Evolutionary conservation across 1,140 invertebrate genomes (phyloP), one percentile per base, ranked within the genome.

Genomic region (Drosophila obscura): DNA sequence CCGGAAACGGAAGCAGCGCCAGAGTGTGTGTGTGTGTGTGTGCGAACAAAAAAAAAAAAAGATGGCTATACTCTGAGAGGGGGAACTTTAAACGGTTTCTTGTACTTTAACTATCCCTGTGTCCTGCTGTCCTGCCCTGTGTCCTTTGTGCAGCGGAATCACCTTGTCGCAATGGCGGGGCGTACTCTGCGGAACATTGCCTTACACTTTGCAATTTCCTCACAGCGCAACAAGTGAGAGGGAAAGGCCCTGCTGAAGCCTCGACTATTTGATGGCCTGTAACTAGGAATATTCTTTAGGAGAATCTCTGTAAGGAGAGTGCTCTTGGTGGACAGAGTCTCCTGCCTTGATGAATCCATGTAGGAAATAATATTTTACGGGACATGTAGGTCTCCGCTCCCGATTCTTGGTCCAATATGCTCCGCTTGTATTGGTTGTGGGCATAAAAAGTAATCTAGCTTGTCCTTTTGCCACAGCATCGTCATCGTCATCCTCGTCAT

Each of bases 1-100:
- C 78, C 78, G 78, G 73, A 81, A 81, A 58, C 78, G 78, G 78
- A 81, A 81, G 67, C 55, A 28, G 5, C 72, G 78, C 58, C 78
- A 65, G 76, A 80, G 31, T 31, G 31, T 19, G 19, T 19, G 19
- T 19, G 22, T 24, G 65, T 75, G 71, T 80, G 73, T 63, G 60
- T 60, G 50, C 16, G 46, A 51, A 28, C 16, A 57, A 73, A 55
- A 66, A 57, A 73, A 55, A 66, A 66, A 58, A 76, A 66, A 67
- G 58, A 68, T 64, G 55, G 44, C 16, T 41, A 57, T 26, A 16
- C 72, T 66, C 35, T 39, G 4, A 7, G 35, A 0, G 35, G 15
- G 69, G 28, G 46, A 31, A 49, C 66, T 78, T 78, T 75, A 75
- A 78, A 75, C 35, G 35, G 55, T 49, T 49, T 55, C 41, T 35